These are phyloP conservation scores for Elanoides forficatus DNA, from an alignment of 2,113 vertebrate species.

Conservation along the genomic window DNA sequence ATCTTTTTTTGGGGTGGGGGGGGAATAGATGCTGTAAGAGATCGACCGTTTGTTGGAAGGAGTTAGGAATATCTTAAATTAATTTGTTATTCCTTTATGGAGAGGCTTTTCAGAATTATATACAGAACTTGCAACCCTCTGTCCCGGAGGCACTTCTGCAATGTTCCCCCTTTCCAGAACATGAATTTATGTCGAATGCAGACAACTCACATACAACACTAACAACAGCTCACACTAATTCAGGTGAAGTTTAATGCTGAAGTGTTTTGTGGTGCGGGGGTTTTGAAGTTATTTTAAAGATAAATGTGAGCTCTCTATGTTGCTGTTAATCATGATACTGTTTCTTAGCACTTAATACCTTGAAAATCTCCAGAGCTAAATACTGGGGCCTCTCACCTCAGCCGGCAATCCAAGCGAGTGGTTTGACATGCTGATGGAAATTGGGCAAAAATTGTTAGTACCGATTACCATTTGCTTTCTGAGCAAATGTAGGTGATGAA, in stretches of 20 bases:
- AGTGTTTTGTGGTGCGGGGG: fast-evolving
- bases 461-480: fast-evolving
- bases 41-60: background rate
- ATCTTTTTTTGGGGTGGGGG: too few species aligned
- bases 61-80: background rate
- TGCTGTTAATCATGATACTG: fast-evolving
- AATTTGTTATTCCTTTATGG: fast-evolving
- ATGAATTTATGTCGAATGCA: fast-evolving
- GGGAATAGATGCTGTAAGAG: fast-evolving
- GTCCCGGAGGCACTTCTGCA: fast-evolving
- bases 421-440: fast-evolving
- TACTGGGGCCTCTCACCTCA: fast-evolving
- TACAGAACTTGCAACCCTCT: background rate
- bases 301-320: background rate
- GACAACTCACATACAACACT: fast-evolving
- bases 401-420: fast-evolving
- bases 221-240: background rate
- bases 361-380: background rate
- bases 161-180: fast-evolving
- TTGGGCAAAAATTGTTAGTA: fast-evolving
- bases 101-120: background rate
- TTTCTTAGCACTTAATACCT: background rate
- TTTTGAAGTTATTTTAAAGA: fast-evolving
- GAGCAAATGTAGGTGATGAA: background rate
- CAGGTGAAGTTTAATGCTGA: fast-evolving